Evolutionary conservation across 2,797 vertebrate genomes (phyloP).

Genomic region (Pygocentrus nattereri): DNA sequence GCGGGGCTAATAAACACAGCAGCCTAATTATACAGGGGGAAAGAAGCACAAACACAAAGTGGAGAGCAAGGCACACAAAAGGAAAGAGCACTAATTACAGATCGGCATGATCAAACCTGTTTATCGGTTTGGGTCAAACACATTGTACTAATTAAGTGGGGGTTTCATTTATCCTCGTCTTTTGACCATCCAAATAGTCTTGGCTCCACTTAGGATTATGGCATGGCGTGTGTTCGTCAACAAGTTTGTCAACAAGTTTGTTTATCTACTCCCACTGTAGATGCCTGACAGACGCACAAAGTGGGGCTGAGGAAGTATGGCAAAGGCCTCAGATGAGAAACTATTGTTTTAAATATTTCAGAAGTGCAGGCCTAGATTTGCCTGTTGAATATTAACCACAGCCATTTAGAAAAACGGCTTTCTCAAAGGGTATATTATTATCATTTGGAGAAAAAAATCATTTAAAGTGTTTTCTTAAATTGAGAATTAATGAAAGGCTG

Average conservation of each 20-base stretch:
- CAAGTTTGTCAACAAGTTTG: constrained; percentile 38
- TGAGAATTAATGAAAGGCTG: constrained; percentile 9
- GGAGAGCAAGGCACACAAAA: constrained; percentile 50
- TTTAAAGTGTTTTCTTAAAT: constrained; percentile 17
- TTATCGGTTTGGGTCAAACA: constrained; percentile 57
- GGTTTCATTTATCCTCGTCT: constrained; percentile 44
- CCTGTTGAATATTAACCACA: constrained; percentile 23
- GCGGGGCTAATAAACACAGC: constrained; percentile 61
- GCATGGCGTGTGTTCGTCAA: constrained; percentile 27
- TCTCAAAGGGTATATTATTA: constrained; percentile 2
- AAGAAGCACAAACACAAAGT: constrained; percentile 58
- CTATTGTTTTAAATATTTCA: constrained; percentile 13
- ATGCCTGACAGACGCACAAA: not conserved
- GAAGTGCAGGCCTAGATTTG: constrained; percentile 5
- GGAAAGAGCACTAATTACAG: constrained; percentile 60
- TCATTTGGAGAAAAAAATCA: not conserved
- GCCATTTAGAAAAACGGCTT: constrained; percentile 6
- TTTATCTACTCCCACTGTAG: constrained; percentile 33
- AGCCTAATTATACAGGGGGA: constrained; percentile 62
- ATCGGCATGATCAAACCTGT: constrained; percentile 61
- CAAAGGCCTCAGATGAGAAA: constrained; percentile 8
- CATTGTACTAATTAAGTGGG: constrained; percentile 49
- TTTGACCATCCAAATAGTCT: constrained; percentile 34
- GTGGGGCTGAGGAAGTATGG: not conserved
- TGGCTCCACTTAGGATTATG: constrained; percentile 29